Conservation (phyloP, 2,113 vertebrate species). For the Pionites leucogaster region DNA sequence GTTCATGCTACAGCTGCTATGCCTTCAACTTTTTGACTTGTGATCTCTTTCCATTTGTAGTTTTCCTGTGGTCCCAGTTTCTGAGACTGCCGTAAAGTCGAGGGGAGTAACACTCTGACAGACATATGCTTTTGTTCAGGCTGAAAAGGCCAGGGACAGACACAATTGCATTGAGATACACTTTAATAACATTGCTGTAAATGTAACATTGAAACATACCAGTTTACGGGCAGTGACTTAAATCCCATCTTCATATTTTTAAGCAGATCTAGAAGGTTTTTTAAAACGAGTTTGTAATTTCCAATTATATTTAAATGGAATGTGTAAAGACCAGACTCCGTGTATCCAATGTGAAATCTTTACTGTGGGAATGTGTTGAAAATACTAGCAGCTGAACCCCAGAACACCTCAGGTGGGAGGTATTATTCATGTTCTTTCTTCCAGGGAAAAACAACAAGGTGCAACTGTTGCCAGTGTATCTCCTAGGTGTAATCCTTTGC, state of each 20-base stretch:
- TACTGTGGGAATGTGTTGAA: background rate
- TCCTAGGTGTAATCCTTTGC: background rate
- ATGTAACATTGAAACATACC: background rate
- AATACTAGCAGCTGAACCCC: background rate
- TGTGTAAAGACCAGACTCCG: background rate
- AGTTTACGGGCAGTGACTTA: background rate
- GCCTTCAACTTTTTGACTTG: background rate
- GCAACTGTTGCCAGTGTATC: background rate
- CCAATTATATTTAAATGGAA: background rate
- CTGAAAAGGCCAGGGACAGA: background rate
- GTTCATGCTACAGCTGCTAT: background rate
- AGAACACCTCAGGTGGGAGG: background rate
- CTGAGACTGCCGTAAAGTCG: background rate
- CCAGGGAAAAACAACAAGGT: background rate
- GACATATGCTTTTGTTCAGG: background rate
- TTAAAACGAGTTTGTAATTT: background rate
- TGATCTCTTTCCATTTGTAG: background rate
- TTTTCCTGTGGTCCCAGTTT: background rate
- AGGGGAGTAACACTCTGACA: background rate
- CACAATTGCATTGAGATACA: background rate
- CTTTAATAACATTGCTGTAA: background rate
- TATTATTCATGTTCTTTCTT: background rate
- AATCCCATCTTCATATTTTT: background rate
- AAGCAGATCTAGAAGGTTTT: background rate
- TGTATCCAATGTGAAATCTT: background rate